Conservation (phyloP, 2,888 invertebrate species). For the Drosophila atripex region DNA sequence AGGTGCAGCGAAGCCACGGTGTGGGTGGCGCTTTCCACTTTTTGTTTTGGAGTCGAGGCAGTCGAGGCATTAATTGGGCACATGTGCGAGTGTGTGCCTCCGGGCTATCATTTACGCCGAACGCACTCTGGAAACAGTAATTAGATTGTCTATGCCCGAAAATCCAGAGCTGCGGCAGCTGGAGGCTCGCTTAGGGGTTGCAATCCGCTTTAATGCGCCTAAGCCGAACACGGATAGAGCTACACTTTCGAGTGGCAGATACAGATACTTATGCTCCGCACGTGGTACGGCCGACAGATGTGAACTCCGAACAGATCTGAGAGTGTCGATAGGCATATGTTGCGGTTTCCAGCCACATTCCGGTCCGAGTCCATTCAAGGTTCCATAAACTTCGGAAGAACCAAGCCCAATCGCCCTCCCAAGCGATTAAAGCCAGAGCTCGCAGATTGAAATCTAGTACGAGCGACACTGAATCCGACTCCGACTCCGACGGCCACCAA, state of each 20-base stretch:
- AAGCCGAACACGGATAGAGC: conserved; percentile 44
- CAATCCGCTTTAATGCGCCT: conserved; percentile 63
- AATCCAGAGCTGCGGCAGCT: conserved; percentile 53
- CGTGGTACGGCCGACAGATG: conserved; percentile 39
- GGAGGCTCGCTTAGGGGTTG: conserved; percentile 61
- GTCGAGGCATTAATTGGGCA: conserved; percentile 43
- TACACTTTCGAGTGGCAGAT: conserved; percentile 9
- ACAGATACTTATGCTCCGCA: conserved; percentile 20
- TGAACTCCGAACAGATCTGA: conserved; percentile 21
- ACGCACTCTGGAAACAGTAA: conserved; percentile 68
- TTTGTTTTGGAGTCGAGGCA: conserved; percentile 5
- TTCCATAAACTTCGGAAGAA: conserved; percentile 42
- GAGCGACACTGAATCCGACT: conserved; percentile 20
- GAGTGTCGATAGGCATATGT: conserved; percentile 33
- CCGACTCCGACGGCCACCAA: conserved; percentile 58
- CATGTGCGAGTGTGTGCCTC: conserved; percentile 48
- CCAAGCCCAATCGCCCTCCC: conserved; percentile 33
- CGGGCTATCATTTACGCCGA: conserved; percentile 73
- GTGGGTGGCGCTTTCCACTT: not conserved
- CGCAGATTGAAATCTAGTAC: conserved; percentile 68
- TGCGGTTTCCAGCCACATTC: conserved; percentile 49
- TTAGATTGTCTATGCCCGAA: conserved; percentile 69
- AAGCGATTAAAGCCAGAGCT: conserved; percentile 58
- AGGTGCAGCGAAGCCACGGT: conserved; percentile 10
- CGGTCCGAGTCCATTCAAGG: conserved; percentile 53